phyloP scores from a whole-genome alignment of 2,888 invertebrate species.

The Drosophila demipolita region DNA sequence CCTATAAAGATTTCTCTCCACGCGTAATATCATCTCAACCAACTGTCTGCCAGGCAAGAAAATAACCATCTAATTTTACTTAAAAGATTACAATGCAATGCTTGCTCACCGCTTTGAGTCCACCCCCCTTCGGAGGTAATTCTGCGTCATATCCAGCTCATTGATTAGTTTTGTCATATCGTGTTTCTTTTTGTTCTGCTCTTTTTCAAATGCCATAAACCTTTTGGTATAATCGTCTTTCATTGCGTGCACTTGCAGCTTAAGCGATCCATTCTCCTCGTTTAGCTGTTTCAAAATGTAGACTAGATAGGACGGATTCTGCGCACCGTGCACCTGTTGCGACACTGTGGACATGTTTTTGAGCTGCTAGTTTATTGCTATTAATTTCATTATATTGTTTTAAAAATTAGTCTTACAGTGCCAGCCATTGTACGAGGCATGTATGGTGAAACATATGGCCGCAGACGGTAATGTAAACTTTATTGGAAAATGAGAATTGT shows the following conservation, averaged over 20 bases:
- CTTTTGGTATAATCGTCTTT: conserved; percentile 87
- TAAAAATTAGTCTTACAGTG: conserved; percentile 86
- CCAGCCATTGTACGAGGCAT: conserved; percentile 89
- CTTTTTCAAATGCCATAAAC: conserved; percentile 87
- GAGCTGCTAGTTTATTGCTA: conserved; percentile 85
- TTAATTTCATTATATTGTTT: conserved; percentile 10
- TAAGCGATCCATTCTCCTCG: conserved; percentile 86
- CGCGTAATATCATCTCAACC: conserved; percentile 77
- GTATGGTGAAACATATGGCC: conserved; percentile 90
- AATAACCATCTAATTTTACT: neutral
- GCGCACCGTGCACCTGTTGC: conserved; percentile 88
- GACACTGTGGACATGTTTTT: conserved; percentile 91
- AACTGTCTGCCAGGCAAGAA: conserved; percentile 58
- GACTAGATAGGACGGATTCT: conserved; percentile 86
- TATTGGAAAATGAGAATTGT: conserved; percentile 87
- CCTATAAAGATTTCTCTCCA: conserved; percentile 84
- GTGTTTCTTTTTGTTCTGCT: conserved; percentile 85
- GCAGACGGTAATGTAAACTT: conserved; percentile 88
- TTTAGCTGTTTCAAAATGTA: conserved; percentile 84
- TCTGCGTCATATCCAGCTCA: conserved; percentile 84
- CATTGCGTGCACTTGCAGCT: conserved; percentile 86
- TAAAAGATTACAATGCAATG: neutral
- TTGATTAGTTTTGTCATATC: conserved; percentile 84
- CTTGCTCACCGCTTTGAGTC: conserved; percentile 74
- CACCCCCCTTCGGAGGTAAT: conserved; percentile 82